Conservation (phyloP, 2,113 vertebrate genomes). For the Numida meleagris region DNA sequence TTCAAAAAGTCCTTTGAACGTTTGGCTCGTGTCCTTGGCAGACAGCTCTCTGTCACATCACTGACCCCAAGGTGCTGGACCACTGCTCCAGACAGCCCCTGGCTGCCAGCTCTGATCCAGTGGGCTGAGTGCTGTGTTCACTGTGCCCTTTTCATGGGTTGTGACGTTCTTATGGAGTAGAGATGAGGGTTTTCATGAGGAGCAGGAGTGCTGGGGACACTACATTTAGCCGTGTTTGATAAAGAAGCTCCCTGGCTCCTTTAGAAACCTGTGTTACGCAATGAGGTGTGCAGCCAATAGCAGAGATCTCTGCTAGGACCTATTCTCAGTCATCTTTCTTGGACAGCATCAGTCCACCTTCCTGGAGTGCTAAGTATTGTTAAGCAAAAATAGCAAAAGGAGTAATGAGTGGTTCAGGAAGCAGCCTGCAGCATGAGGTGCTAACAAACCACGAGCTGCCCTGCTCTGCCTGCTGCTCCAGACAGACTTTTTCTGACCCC, state of each 20-base stretch:
- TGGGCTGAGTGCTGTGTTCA: neutral
- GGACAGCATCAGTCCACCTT: neutral
- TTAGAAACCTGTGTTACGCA: neutral
- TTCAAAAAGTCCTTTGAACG: neutral
- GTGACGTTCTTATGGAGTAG: neutral
- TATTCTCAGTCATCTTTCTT: neutral
- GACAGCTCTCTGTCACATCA: neutral
- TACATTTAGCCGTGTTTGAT: neutral
- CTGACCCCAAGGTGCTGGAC: neutral
- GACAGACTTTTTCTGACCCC: neutral
- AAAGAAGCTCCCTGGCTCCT: neutral
- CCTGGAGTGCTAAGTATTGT: neutral
- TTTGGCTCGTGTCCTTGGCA: slow-evolving; percentile 18
- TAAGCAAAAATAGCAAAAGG: neutral
- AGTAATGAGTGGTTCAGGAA: neutral
- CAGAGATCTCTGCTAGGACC: neutral
- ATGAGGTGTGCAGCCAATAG: neutral
- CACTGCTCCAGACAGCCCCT: neutral
- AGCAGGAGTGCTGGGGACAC: neutral
- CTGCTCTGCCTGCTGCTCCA: neutral
- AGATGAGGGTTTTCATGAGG: neutral
- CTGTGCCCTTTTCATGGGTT: neutral
- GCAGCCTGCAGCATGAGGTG: neutral
- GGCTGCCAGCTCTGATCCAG: neutral
- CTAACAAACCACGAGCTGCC: neutral